Base-by-base conservation (phyloP, 2,888 invertebrate species). In the Toxonevra muliebris region DNA sequence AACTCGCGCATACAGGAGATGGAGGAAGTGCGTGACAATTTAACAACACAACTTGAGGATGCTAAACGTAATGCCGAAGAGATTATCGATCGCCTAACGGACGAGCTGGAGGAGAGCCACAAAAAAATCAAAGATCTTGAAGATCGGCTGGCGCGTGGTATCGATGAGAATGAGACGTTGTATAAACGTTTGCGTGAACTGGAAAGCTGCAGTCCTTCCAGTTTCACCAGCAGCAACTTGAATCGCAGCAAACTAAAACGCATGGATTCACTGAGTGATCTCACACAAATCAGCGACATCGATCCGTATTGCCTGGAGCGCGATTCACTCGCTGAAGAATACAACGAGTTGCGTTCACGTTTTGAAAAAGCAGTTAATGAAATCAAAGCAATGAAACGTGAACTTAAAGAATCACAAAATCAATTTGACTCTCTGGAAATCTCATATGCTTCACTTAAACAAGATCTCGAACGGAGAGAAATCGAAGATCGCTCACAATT, bases 311-410 rank as follows among this genome's bases (percentile, higher is more conserved):
- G 89, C 13, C 85, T 94, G 75, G 92, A 92, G 78, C 91, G 92
- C 74, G 92, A 92, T 76, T 90, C 90, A 77, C 86, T 94, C 63
- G 90, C 92, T 74, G 94, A 94, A 77, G 93, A 94, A 79, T 94
- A 93, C 80, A 88, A 90, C 52, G 93, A 94, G 77, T 84, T 95
- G 68, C 88, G 91, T 70, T 88, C 89, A 57, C 88, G 94, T 66
- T 94, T 95, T 79, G 90, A 93, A 76, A 93, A 93, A 81, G 94
- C 94, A 0, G 91, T 95, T 17, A 88, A 91, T 74, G 94, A 95
- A 86, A 94, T 95, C 62, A 88, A 92, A 77, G 91, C 92, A 1
- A 92, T 94, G 89, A 93, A 94, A 76, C 88, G 91, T 54, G 93
- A 94, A 79, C 86, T 95, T 1, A 89, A 92, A 40, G 93, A 93